Conservation (phyloP, 2,113 vertebrate species). For the Brachionichthys hirsutus region DNA sequence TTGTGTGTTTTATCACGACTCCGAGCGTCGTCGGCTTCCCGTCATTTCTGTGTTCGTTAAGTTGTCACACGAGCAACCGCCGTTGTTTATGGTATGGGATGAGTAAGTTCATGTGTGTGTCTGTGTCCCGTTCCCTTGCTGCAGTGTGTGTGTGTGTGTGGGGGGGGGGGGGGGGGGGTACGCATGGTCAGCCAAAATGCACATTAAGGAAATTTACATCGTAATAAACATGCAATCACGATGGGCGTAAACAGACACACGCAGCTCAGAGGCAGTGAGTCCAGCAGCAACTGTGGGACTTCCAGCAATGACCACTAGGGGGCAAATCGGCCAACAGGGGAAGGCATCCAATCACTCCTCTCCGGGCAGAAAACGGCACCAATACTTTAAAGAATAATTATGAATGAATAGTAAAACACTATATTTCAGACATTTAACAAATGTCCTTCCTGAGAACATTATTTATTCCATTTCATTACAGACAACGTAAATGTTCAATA, state of each 20-base stretch:
- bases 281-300: not conserved
- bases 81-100: slow-evolving; percentile 56
- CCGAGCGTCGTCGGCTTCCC: slow-evolving; percentile 8
- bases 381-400: not conserved
- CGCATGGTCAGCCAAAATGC: slow-evolving; percentile 5
- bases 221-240: slow-evolving; percentile 13
- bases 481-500: too few species aligned
- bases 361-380: too few species aligned
- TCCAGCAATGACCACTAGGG: slow-evolving; percentile 13
- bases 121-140: slow-evolving; percentile 9
- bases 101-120: slow-evolving; percentile 15
- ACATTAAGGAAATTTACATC: not conserved
- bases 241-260: not conserved
- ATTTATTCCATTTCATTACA: too few species aligned
- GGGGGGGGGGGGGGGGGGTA: too few species aligned
- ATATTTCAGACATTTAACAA: too few species aligned
- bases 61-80: slow-evolving; percentile 42
- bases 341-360: too few species aligned
- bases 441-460: too few species aligned
- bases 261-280: not conserved
- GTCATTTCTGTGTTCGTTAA: slow-evolving; percentile 57
- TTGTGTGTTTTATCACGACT: slow-evolving; percentile 52
- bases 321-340: slow-evolving; percentile 1
- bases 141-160: too few species aligned
- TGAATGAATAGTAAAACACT: too few species aligned